Evolutionary conservation across 2,113 vertebrate genomes (phyloP), one percentile per base, ranked within the genome.

Genomic region (Spea multiplicata): DNA sequence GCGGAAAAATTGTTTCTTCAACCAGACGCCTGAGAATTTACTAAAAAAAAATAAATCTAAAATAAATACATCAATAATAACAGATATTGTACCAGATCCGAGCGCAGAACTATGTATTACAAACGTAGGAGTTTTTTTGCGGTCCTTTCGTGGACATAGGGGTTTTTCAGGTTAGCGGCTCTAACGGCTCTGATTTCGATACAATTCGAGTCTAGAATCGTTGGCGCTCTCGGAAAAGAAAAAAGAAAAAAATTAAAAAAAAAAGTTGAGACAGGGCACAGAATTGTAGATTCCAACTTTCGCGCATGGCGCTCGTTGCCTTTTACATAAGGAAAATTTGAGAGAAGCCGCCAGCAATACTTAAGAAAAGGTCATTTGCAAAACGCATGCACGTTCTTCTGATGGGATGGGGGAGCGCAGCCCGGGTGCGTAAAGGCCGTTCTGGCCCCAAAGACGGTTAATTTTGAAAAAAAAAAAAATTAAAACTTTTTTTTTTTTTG

Each of bases 291-390:
- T 45, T 30, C 44, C 46, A 52, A 76, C 8, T 76, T 68, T 55
- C 66, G 57, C 74, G n/a, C 17, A 62, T 50, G 62, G 44, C 73
- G 44, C 73, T 75, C 47, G 17, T 17, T 53, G 61, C 48, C 8
- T 52, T n/a, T 14, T 59, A 53, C 12, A 10, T 68, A 59, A 59
- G 5, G 46, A 76, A 61, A 57, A 59, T 30, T 10, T 46, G 44
- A 65, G 52, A 57, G 67, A 68, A n/a, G n/a, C 52, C 74, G 55
- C 74, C 68, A 53, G 9, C 65, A n/a, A 44, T 8, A 44, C 47
- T 65, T 47, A 68, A 55, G 13, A 46, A 8, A 17, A 66, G n/a
- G n/a, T n/a, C 74, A 76, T 69, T 50, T 76, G 74, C 52, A 57
- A 68, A 76, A 69, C 30, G 17, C 45, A 76, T 76, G n/a, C n/a